These are phyloP conservation scores for Acinonyx jubatus DNA, from an alignment of 2,113 vertebrate genomes.

Conservation along the genomic window DNA sequence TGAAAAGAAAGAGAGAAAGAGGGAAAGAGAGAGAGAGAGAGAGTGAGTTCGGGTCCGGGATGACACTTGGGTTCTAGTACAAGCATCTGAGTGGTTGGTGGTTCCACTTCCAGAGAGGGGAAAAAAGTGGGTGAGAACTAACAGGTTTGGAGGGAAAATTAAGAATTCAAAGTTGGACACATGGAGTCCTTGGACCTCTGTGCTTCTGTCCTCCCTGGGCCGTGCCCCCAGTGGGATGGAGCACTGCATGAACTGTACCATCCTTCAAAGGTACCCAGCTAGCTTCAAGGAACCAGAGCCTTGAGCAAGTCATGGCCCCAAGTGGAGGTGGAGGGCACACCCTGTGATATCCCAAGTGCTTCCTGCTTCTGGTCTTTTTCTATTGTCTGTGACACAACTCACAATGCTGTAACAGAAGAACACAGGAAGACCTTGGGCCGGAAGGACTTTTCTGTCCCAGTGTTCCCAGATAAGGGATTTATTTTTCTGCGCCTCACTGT, in stretches of 20 bases:
- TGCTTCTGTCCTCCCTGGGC: background rate
- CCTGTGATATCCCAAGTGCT: background rate
- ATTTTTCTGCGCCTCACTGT: background rate
- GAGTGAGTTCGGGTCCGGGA: no score
- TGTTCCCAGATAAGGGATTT: background rate
- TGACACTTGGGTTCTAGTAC: background rate
- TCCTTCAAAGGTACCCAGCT: background rate
- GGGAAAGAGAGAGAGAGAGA: background rate
- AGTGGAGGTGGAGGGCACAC: fast-evolving
- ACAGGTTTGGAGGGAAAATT: background rate
- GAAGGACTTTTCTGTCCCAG: background rate
- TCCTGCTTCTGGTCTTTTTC: background rate
- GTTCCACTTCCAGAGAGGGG: background rate
- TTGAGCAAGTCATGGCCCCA: background rate
- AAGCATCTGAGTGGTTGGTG: background rate
- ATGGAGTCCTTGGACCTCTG: background rate
- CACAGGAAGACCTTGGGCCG: background rate
- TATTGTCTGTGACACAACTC: no score
- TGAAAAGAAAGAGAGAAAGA: background rate
- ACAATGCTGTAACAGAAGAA: background rate
- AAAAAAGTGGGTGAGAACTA: background rate
- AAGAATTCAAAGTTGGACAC: background rate
- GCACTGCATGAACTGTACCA: no score
- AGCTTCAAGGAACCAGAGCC: background rate
- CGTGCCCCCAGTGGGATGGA: background rate